Evolutionary conservation across 2,797 vertebrate genomes (phyloP), one percentile per base, ranked within the genome.

Genomic region (Nyctalus aviator): DNA sequence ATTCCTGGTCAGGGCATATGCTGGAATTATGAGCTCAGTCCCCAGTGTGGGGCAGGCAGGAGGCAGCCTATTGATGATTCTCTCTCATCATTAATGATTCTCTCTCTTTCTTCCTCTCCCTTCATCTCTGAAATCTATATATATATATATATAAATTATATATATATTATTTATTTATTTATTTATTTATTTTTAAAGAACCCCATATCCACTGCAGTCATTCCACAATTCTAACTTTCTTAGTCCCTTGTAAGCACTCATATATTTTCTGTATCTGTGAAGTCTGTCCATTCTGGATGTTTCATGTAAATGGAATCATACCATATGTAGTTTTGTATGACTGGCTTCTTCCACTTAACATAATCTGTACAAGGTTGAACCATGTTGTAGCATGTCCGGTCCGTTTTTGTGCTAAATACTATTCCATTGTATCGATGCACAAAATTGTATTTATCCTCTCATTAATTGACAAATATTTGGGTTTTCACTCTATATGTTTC

Each of bases 281-380:
- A 84, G 73, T 72, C 37, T 93, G 53, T 68, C 41, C 69, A 2
- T 55, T 79, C 71, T 41, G 89, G 35, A 84, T 15, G 18, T 68
- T 84, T 91, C 41, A 37, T 69, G 6, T 91, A 73, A 93, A 59
- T 95, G 73, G 57, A 55, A 32, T 84, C 30, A 59, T 37, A 37
- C 21, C 66, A 9, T 72, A n/a, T 53, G 68, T 48, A 30, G 46
- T 69, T 75, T 44, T 90, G n/a, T 90, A 53, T 90, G 88, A 69
- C 68, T 72, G 75, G 68, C 30, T 91, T 88, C 72, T 91, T 69
- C 92, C 11, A 73, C 15, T 69, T 76, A 37, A 35, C 48, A 3
- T 8, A 14, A 25, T 81, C 62, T 71, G 79, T 46, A 62, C 15
- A 30, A 13, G 30, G n/a, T 75, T 73, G 20, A 23, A 37, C 71